Evolutionary conservation across 2,797 vertebrate genomes (phyloP), one percentile per base, ranked within the genome.

Genomic region (Meda fulgida): DNA sequence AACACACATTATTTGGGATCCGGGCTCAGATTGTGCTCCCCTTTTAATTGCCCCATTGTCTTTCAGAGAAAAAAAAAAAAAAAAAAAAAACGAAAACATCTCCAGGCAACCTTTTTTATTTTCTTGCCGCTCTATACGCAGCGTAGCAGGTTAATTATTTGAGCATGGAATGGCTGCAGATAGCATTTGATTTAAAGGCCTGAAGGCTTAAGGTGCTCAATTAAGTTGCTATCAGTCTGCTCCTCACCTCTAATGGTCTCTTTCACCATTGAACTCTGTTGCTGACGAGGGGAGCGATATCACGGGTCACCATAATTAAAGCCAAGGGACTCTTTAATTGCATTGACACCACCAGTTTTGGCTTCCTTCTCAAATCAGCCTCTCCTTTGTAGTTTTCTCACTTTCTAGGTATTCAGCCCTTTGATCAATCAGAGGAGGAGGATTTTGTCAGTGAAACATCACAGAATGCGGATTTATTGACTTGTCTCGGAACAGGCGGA

Each of bases 111-210:
- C 80, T 88, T 91, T 31, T 90, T 84, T 84, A 80, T 89, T 91
- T 91, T 81, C 84, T 90, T 88, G 66, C 85, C 75, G 85, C 82
- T 75, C 85, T 90, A 90, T 87, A 90, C 75, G 75, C 81, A 90
- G 23, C 85, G 88, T 81, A 90, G 19, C 88, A 90, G 96, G 96
- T 96, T 97, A 97, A 97, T 98, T 96, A 97, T 96, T 96, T 97
- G 95, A 97, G 96, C 95, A 93, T 90, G 93, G 96, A 94, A 96
- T 92, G 93, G 94, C 94, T 95, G 94, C 96, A 96, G 96, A 97
- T 97, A 95, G 95, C 94, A 94, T 97, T 97, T 98, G 97, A 99
- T 98, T 98, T 98, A 97, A 96, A 97, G 96, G 96, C 95, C 96
- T 96, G 23, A 91, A 96, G 97, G 96, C 96, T 97, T 97, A 96